Percentiles rank a stretch among this genome's conserved stretches.
Conservation (phyloP, 2,797 vertebrate genomes). For the Acrossocheilus wenchowensis region DNA sequence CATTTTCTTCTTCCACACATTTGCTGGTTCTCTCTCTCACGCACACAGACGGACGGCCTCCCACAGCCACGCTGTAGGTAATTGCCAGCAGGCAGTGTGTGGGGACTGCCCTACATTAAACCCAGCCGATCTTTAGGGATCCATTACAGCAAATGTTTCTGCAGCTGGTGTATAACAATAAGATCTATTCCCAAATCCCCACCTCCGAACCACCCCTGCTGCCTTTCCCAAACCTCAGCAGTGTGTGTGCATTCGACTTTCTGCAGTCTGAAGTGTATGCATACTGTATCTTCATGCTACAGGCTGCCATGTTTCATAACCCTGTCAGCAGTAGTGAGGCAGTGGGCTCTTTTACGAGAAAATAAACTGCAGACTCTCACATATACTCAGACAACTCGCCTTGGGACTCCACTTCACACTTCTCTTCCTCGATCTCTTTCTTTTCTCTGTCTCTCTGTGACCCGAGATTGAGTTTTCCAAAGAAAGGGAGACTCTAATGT, state of each 20-base stretch:
- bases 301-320: constrained; percentile 39
- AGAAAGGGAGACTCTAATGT: background rate
- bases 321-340: constrained; percentile 30
- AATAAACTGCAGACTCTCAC: constrained; percentile 13
- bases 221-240: background rate
- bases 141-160: constrained; percentile 46
- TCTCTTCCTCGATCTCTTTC: background rate
- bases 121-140: constrained; percentile 41
- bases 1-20: background rate
- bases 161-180: constrained; percentile 27
- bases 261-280: constrained; percentile 15
- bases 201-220: background rate
- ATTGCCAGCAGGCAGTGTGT: constrained; percentile 19
- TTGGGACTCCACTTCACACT: constrained; percentile 8
- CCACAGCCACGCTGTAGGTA: constrained; percentile 8
- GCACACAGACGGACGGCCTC: background rate
- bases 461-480: background rate
- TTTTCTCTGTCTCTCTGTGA: background rate
- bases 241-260: background rate
- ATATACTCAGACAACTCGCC: constrained; percentile 23
- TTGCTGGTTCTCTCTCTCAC: background rate
- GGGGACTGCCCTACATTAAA: constrained; percentile 43
- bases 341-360: constrained; percentile 18
- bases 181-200: constrained; percentile 11
- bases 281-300: background rate